Evolutionary conservation across 2,113 vertebrate genomes (phyloP).

Genomic region (Myrmophylax atrothorax): DNA sequence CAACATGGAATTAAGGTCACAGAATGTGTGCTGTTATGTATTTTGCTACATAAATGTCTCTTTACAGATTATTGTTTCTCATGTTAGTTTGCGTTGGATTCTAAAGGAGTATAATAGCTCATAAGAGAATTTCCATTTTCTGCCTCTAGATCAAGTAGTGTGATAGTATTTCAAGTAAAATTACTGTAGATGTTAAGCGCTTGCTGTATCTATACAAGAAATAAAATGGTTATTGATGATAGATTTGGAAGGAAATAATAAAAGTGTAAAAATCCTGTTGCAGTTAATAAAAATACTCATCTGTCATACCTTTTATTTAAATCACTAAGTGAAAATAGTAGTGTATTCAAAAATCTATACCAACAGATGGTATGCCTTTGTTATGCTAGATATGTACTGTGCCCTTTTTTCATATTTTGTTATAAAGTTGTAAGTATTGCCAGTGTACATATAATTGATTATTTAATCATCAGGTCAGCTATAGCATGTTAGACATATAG

Average conservation of each 20-base stretch:
- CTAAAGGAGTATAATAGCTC: background rate
- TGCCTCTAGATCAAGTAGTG: background rate
- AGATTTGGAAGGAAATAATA: background rate
- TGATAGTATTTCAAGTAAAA: background rate
- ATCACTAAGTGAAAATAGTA: background rate
- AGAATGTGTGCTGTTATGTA: background rate
- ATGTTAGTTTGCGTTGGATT: background rate
- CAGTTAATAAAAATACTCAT: background rate
- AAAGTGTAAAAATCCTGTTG: background rate
- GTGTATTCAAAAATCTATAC: background rate
- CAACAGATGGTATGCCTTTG: constrained; percentile 21
- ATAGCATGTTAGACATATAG: background rate
- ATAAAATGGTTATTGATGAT: background rate
- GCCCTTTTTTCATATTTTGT: background rate
- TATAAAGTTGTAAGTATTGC: background rate
- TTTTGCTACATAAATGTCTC: background rate
- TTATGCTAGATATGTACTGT: background rate
- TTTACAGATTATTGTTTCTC: background rate
- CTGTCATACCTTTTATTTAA: background rate
- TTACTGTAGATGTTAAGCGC: background rate
- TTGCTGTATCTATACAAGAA: background rate
- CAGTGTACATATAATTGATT: background rate
- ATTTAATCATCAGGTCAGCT: background rate
- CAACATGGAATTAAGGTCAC: background rate
- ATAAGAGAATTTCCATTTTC: background rate